Evolutionary conservation across 2,797 vertebrate species (phyloP), one percentile per base, ranked within the genome.

Genomic region (Megalops cyprinoides): DNA sequence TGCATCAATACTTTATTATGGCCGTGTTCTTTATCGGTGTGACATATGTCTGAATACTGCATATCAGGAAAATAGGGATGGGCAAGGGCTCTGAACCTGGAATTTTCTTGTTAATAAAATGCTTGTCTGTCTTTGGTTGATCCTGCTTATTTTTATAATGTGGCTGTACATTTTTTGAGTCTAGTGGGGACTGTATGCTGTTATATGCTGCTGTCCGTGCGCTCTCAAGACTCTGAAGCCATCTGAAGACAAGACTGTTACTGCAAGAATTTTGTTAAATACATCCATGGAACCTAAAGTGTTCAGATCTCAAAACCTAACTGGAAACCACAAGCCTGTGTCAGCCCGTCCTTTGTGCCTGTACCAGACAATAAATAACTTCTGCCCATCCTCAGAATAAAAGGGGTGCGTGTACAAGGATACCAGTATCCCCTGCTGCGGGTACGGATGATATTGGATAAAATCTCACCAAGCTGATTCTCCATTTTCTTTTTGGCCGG

Each of bases 401-500:
- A n/a, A n/a, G n/a, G n/a, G n/a, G n/a, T n/a, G n/a, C n/a, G n/a
- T n/a, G n/a, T n/a, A n/a, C n/a, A 1, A 9, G 76, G 14, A 77
- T 55, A 23, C 34, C 53, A 44, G 5, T 2, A n/a, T 39, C 55
- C n/a, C 2, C 58, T 23, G 8, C 9, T 20, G 6, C 53, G 9
- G 4, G 44, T 34, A 46, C 49, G 15, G 23, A 18, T 71, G 39
- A 67, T 71, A 44, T 58, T 65, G 37, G 31, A 81, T 39, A 53
- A 60, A 67, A 46, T 55, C 2, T 25, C n/a, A 14, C 76, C 0
- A 51, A 28, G 60, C 31, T 5, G 34, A 28, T 49, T 81, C 31
- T 20, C 62, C 48, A 48, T 51, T 56, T 81, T 81, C 44, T 77
- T 81, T 60, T 60, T 81, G 74, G 60, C 74, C 4, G 14, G 12